Evolutionary conservation across 2,113 vertebrate species (phyloP).

Genomic region (Gymnogyps californianus): DNA sequence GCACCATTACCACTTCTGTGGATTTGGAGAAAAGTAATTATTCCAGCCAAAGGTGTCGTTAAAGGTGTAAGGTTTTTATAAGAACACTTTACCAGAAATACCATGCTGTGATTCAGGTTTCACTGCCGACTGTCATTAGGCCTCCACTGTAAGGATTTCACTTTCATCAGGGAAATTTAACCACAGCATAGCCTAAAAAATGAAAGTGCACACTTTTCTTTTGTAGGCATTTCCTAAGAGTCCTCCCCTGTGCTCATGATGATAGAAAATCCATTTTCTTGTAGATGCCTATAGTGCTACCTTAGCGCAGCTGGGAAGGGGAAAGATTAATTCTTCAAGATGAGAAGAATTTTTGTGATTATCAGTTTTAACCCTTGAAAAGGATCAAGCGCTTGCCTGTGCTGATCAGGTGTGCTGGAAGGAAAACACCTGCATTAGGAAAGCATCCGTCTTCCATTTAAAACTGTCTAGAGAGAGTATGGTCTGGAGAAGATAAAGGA

Average conservation of each 20-base stretch:
- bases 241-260: background rate
- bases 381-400: background rate
- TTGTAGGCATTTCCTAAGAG: background rate
- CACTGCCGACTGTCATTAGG: background rate
- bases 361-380: background rate
- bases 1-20: background rate
- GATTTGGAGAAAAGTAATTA: background rate
- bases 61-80: background rate
- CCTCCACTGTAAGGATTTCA: background rate
- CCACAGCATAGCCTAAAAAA: background rate
- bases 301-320: background rate
- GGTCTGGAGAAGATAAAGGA: background rate
- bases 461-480: background rate
- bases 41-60: background rate
- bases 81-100: background rate
- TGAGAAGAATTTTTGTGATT: background rate
- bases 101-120: background rate
- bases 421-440: background rate
- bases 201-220: background rate
- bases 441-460: background rate
- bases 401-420: background rate
- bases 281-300: background rate
- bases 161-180: background rate
- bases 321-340: background rate
- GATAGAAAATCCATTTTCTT: background rate